A percentile compares a stretch with the other conserved stretches of the same genome.
These are phyloP conservation scores for Aulostomus chinensis DNA, from an alignment of 2,797 vertebrate genomes.

Conservation along the genomic window DNA sequence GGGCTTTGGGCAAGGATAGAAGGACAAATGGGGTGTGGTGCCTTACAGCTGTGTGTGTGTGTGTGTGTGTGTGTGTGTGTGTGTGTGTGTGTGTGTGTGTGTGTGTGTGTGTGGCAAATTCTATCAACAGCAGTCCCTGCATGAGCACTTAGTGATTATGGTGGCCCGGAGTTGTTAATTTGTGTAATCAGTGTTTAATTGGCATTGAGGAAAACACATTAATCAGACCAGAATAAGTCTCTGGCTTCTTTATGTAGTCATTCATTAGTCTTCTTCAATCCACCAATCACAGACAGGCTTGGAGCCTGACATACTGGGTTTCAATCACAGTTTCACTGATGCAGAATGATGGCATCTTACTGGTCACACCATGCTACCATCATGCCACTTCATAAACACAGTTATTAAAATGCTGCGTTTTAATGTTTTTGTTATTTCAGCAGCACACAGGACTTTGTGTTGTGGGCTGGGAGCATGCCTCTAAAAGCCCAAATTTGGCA, in stretches of 20 bases:
- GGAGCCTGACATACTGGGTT: slow-evolving; percentile 16
- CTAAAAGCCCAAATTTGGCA: too few relatives aligned
- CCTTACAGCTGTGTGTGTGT: slow-evolving; percentile 40
- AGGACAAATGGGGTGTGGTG: slow-evolving; percentile 63
- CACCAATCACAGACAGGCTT: slow-evolving; percentile 64
- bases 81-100: neutral
- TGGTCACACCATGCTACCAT: slow-evolving; percentile 24
- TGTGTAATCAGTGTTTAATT: slow-evolving; percentile 78
- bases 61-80: slow-evolving; percentile 4
- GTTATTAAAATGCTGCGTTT: neutral
- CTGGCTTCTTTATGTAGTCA: slow-evolving; percentile 48
- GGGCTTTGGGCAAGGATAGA: slow-evolving; percentile 48
- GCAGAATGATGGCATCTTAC: slow-evolving; percentile 20
- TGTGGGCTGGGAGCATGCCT: too few relatives aligned
- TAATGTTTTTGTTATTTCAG: too few relatives aligned
- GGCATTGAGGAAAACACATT: slow-evolving; percentile 77
- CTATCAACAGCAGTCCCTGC: too few relatives aligned
- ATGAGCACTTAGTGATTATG: slow-evolving; percentile 71
- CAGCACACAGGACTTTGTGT: too few relatives aligned
- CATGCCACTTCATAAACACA: slow-evolving; percentile 9
- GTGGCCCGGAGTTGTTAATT: slow-evolving; percentile 72
- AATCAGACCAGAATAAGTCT: slow-evolving; percentile 72
- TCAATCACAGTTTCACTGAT: slow-evolving; percentile 51
- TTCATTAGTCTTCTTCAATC: slow-evolving; percentile 64
- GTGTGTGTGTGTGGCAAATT: slow-evolving; percentile 29